These are phyloP conservation scores for Silurus lanzhouensis DNA, from an alignment of 2,797 vertebrate genomes.

Conservation along the genomic window DNA sequence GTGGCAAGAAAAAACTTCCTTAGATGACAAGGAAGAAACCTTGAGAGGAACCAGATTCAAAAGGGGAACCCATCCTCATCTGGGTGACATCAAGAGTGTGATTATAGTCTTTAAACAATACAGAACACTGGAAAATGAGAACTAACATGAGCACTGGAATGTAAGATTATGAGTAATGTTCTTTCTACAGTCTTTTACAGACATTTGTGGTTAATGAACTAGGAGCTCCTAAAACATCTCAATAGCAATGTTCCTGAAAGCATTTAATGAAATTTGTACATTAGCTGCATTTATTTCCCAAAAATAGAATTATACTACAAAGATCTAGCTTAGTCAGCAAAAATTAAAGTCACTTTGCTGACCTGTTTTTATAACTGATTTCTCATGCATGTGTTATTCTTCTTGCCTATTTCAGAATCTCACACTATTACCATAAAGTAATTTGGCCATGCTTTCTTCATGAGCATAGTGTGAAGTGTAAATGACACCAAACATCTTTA, in stretches of 20 bases:
- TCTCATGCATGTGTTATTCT: constrained; percentile 41
- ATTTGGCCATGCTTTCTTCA: background rate
- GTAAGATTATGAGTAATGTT: no score
- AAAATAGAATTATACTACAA: background rate
- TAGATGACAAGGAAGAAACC: no score
- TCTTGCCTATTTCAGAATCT: constrained; percentile 45
- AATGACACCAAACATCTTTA: constrained; percentile 2
- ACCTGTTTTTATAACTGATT: background rate
- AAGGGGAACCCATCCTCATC: no score
- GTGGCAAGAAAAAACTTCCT: no score
- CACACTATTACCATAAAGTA: constrained; percentile 35
- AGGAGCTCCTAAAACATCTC: no score
- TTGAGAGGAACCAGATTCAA: no score
- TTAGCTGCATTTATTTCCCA: background rate
- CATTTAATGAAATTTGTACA: background rate
- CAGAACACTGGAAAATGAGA: no score
- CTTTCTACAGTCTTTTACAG: no score
- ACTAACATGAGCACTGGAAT: no score
- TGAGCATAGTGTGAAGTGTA: constrained; percentile 35
- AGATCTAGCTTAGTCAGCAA: background rate
- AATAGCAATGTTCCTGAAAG: background rate
- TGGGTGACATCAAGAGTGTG: no score
- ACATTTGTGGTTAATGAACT: no score
- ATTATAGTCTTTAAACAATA: no score
- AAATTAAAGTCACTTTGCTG: background rate